Conservation (phyloP, 2,888 invertebrate species). For the Tuberolachnus salignus region DNA sequence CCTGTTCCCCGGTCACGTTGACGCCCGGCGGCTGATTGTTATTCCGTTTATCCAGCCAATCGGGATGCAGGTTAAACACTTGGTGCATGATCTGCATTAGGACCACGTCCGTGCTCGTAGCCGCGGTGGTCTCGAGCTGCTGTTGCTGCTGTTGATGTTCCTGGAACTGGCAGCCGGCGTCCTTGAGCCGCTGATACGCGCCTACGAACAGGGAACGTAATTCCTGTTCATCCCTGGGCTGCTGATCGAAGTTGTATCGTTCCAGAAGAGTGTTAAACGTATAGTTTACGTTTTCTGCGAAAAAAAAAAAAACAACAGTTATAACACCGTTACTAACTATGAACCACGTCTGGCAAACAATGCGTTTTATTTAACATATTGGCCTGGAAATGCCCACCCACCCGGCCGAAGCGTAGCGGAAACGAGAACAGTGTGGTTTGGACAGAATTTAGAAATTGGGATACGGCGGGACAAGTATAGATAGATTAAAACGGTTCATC, state of each 20-base stretch:
- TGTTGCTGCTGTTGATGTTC: background rate
- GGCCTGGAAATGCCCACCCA: no score
- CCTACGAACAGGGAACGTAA: conserved; percentile 25
- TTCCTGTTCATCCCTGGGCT: conserved; percentile 37
- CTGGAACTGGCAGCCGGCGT: background rate
- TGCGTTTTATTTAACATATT: background rate
- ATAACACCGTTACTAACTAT: background rate
- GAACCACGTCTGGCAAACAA: background rate
- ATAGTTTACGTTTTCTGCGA: background rate
- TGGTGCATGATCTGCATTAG: conserved; percentile 48
- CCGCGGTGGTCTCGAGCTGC: background rate
- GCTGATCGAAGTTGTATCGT: conserved; percentile 14
- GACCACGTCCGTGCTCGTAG: conserved; percentile 7
- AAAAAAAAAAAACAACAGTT: background rate
- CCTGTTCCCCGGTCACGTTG: background rate
- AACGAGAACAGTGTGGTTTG: no score
- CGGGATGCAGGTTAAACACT: conserved; percentile 36
- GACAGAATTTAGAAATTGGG: no score
- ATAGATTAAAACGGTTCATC: no score
- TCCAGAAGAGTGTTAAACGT: conserved; percentile 29
- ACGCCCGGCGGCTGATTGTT: conserved; percentile 44
- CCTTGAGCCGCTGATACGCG: background rate
- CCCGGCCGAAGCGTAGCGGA: no score
- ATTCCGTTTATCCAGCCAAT: conserved; percentile 45
- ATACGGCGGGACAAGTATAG: no score